Conservation (phyloP, 2,888 invertebrate genomes). For the Zygothrica quintamaculata region DNA sequence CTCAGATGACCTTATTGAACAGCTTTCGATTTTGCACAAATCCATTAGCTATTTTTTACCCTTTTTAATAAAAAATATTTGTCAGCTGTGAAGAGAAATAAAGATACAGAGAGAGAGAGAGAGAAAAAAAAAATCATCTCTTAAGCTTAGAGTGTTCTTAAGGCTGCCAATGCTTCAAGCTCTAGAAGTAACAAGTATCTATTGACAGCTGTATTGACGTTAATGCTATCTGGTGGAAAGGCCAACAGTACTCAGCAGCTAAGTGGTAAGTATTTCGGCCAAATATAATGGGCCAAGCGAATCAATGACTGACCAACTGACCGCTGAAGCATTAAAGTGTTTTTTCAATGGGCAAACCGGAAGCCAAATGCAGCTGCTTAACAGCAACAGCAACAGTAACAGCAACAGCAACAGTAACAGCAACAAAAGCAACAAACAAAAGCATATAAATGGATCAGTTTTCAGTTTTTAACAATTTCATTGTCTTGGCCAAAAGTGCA, state of each 20-base stretch:
- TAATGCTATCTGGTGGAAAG: conserved; percentile 31
- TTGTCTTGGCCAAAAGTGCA: conserved; percentile 8
- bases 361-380: conserved; percentile 39
- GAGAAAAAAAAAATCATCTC: too few relatives aligned
- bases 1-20: too few relatives aligned
- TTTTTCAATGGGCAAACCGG: conserved; percentile 38
- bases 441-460: conserved; percentile 46
- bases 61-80: too few relatives aligned
- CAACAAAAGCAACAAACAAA: conserved; percentile 23
- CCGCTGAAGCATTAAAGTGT: conserved; percentile 17
- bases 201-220: conserved; percentile 31
- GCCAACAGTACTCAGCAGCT: conserved; percentile 18
- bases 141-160: too few relatives aligned
- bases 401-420: neutral
- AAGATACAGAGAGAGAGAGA: too few relatives aligned
- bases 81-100: too few relatives aligned
- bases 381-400: neutral
- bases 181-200: neutral
- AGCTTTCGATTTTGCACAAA: too few relatives aligned
- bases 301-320: conserved; percentile 23
- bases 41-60: too few relatives aligned
- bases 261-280: conserved; percentile 8
- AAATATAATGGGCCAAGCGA: conserved; percentile 33
- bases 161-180: too few relatives aligned
- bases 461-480: conserved; percentile 13